phyloP scores from a whole-genome alignment of 1,140 invertebrate species.

The Polyergus mexicanus region DNA sequence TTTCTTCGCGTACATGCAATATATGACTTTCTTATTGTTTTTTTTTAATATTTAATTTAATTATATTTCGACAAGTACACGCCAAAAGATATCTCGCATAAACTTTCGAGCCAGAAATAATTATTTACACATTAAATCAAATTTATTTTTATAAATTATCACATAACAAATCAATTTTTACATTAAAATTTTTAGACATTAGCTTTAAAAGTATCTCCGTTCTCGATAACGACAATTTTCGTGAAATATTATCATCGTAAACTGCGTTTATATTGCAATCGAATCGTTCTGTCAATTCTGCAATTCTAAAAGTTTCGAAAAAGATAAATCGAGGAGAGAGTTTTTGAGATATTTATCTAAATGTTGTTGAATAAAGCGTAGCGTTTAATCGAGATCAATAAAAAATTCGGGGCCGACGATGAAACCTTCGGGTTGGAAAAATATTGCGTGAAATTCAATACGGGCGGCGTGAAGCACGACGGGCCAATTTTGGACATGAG shows the following conservation, averaged over 20 bases:
- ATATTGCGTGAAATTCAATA: slow-evolving; percentile 87
- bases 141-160: not conserved
- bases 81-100: not conserved
- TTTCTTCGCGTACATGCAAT: not conserved
- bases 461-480: slow-evolving; percentile 83
- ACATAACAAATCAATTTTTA: slow-evolving; percentile 4
- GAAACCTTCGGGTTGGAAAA: slow-evolving; percentile 82
- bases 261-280: not conserved
- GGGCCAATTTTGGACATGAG: slow-evolving; percentile 87
- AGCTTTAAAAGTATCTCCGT: not conserved
- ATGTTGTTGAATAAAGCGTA: slow-evolving; percentile 2
- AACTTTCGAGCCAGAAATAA: not conserved
- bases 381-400: slow-evolving; percentile 4
- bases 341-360: slow-evolving; percentile 15
- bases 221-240: not conserved
- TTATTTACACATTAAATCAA: slow-evolving; percentile 4
- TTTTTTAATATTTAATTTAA: not conserved
- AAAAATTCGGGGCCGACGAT: slow-evolving; percentile 24
- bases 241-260: not conserved
- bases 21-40: too few species aligned
- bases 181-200: too few species aligned
- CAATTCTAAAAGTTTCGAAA: not conserved
- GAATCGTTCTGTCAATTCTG: too few species aligned
- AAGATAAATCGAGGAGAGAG: not conserved
- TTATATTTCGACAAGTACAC: not conserved